Percentiles rank a stretch among this genome's conserved stretches.
phyloP scores from a whole-genome alignment of 2,113 vertebrate genomes.

The Gopherus flavomarginatus region DNA sequence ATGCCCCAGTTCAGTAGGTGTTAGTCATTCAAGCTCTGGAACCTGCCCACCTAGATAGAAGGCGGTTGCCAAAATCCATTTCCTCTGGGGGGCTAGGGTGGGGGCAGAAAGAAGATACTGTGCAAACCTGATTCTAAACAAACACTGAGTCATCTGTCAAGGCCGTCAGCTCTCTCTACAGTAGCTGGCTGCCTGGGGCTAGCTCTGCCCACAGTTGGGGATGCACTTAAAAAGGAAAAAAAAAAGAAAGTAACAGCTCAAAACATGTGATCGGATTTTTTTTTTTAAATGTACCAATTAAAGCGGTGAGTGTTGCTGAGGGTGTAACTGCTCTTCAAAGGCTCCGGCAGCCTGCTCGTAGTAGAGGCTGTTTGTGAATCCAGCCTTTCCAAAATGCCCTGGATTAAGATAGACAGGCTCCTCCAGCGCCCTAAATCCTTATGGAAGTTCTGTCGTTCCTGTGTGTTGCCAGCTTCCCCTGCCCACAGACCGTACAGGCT shows the following conservation, averaged over 20 bases:
- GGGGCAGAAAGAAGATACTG: not conserved
- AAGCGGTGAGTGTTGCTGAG: constrained; percentile 44
- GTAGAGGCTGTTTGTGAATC: not conserved
- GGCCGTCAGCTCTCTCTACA: constrained; percentile 9
- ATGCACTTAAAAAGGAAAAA: not conserved
- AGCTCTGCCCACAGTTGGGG: constrained; percentile 17
- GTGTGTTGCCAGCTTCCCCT: not conserved
- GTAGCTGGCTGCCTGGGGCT: constrained; percentile 51
- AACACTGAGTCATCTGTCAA: constrained; percentile 61
- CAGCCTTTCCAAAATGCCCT: not conserved
- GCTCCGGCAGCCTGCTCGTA: not conserved
- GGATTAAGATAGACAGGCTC: not conserved
- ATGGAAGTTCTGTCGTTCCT: not conserved
- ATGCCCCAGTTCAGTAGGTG: fast-evolving
- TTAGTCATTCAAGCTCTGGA: not conserved
- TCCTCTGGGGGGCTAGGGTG: not conserved
- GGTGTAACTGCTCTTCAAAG: constrained; percentile 20
- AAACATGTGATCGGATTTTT: constrained; percentile 39
- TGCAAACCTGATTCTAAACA: not conserved
- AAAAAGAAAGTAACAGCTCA: constrained; percentile 62
- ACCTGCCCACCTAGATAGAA: not conserved
- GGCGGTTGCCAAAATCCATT: not conserved
- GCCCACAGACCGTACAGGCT: not conserved
- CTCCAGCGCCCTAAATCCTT: fast-evolving
- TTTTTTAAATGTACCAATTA: constrained; percentile 11